Base-by-base conservation (phyloP, 2,113 vertebrate species). In the Prolemur simus region DNA sequence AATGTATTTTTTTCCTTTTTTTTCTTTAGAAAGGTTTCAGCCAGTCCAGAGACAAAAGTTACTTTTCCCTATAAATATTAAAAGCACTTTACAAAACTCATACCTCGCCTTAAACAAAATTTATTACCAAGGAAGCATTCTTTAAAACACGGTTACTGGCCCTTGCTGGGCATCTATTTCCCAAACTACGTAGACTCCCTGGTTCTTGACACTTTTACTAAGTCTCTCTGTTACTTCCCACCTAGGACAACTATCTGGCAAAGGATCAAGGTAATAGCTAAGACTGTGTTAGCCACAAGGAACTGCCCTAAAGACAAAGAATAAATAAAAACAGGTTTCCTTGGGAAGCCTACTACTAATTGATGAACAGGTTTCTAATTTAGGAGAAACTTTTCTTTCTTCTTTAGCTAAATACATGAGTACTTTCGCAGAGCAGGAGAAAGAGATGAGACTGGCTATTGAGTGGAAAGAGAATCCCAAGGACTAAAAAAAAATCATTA, bases 141-240 rank as follows among this genome's bases (percentile, higher is more conserved):
- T 78, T 68, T 23, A 56, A 82, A 96, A 17, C 56, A 42, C 3
- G 13, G 68, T 34, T 39, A 58, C 69, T 85, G 52, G 58, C 58
- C 80, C 64, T 82, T 49, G 42, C 49, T 58, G 32, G 25, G n/a
- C 73, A 47, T 52, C 12, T 71, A 92, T 95, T 91, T 54, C 45
- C 47, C 76, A 34, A 69, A 58, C 71, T 63, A 25, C 83, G 34
- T 6, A 37, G 4, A 39, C 52, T 95, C 45, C 49, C 80, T 15
- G 45, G 54, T 34, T 85, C 71, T 60, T 73, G 92, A 82, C 93
- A 96, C 77, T 85, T 96, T 85, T 49, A 66, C 82, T 56, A 78
- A 96, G 82, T 86, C 34, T 90, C 87, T 52, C 5, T 87, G 71
- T 83, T 85, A 92, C 93, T 81, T 86, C 90, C 81, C 93, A 91